A percentile compares a stretch with the other conserved stretches of the same genome.
These are phyloP conservation scores for Tachina lurida DNA, from an alignment of 2,888 invertebrate genomes.

Conservation along the genomic window DNA sequence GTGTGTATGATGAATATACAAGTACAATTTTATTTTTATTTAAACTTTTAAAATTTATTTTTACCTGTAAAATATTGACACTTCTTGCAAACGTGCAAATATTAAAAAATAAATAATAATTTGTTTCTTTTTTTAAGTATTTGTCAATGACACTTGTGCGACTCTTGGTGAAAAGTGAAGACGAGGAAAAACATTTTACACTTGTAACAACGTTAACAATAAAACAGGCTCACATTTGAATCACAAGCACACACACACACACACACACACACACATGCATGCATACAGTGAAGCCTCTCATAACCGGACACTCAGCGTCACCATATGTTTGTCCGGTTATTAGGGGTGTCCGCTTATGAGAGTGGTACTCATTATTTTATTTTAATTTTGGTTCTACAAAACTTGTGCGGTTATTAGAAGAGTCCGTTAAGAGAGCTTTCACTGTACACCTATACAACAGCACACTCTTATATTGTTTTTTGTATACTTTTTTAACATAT, in stretches of 20 bases:
- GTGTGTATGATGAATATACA: constrained; percentile 25
- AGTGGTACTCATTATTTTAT: too few relatives aligned
- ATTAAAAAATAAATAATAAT: constrained; percentile 54
- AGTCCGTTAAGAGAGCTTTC: too few relatives aligned
- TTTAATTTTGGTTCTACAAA: too few relatives aligned
- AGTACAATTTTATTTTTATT: background rate
- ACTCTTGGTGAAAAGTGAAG: constrained; percentile 27
- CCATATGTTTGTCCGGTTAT: too few relatives aligned
- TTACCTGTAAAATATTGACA: constrained; percentile 3
- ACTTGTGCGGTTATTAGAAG: too few relatives aligned
- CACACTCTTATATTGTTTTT: background rate
- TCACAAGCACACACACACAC: background rate
- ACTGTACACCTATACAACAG: too few relatives aligned
- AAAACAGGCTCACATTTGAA: background rate
- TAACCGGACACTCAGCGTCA: too few relatives aligned
- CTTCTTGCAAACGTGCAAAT: background rate
- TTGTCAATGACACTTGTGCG: constrained; percentile 39
- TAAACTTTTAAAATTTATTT: background rate
- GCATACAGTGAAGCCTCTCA: too few relatives aligned
- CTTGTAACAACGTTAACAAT: constrained; percentile 36
- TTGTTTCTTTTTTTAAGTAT: constrained; percentile 6
- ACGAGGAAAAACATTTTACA: constrained; percentile 14
- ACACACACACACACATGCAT: background rate
- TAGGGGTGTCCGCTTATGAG: too few relatives aligned
- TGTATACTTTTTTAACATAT: background rate